phyloP scores from a whole-genome alignment of 2,888 invertebrate genomes.

The Balanococcus diminutus region DNA sequence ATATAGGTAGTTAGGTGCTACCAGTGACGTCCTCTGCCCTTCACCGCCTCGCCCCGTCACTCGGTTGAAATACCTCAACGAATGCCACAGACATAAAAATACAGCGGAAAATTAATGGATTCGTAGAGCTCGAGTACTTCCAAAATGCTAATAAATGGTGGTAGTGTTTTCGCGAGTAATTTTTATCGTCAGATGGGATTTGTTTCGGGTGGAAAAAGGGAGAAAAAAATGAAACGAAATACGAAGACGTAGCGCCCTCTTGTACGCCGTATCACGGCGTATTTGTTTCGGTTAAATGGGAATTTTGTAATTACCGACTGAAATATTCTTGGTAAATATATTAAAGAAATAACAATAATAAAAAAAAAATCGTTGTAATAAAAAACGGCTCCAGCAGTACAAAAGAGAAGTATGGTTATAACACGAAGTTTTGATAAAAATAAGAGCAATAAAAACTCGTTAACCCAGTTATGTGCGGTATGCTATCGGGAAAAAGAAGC shows the following conservation, averaged over 20 bases:
- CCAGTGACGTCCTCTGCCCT: too few species aligned
- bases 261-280: neutral
- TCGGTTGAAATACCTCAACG: neutral
- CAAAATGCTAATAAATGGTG: neutral
- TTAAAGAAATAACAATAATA: neutral
- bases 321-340: neutral
- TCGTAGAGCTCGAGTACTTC: neutral
- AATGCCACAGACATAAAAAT: neutral
- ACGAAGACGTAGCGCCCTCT: neutral
- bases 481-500: neutral
- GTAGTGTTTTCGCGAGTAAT: neutral
- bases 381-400: neutral
- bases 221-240: neutral
- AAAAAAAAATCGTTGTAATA: neutral
- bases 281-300: neutral
- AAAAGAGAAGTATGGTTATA: neutral
- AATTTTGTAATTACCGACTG: neutral
- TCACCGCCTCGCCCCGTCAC: too few species aligned
- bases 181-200: neutral
- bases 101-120: neutral
- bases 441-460: neutral
- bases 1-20: too few species aligned
- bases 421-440: slow-evolving; percentile 2
- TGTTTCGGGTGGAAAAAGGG: neutral
- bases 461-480: neutral